Conservation (phyloP, 2,113 vertebrate genomes). For the Calyptomena viridis region DNA sequence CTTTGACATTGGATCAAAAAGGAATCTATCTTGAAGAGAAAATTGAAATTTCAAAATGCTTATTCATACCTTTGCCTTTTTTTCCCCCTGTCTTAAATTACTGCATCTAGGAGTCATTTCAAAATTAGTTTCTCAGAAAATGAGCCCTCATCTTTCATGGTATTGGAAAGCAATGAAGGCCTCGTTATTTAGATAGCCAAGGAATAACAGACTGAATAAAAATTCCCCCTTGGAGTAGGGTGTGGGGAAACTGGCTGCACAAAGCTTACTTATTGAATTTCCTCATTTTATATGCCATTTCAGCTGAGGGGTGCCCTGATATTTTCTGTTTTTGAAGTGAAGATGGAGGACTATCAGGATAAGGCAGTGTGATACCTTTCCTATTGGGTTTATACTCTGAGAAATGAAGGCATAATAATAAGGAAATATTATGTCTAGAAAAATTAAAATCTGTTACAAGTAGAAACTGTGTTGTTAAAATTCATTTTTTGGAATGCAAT, state of each 20-base stretch:
- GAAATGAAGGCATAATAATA: neutral
- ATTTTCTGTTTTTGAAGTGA: neutral
- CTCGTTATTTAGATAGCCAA: neutral
- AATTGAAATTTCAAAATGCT: neutral
- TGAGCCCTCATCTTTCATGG: neutral
- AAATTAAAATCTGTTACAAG: neutral
- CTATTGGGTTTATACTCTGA: neutral
- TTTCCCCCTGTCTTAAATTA: neutral
- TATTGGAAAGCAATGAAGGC: neutral
- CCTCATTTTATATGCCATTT: neutral
- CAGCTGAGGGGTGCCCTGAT: neutral
- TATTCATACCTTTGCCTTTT: neutral
- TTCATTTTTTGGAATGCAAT: neutral
- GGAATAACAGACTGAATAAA: neutral
- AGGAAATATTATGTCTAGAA: neutral
- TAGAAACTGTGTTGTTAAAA: neutral
- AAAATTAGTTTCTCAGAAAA: constrained; percentile 5
- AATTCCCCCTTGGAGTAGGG: neutral
- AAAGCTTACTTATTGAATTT: neutral
- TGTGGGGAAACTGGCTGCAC: neutral
- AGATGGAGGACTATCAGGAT: neutral
- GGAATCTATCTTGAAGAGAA: neutral
- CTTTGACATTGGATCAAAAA: neutral
- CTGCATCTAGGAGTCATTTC: neutral
- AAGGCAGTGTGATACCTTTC: neutral